phyloP scores from a whole-genome alignment of 35 echinoderm and acorn worm genomes.

The Holothuria glaberrima region DNA sequence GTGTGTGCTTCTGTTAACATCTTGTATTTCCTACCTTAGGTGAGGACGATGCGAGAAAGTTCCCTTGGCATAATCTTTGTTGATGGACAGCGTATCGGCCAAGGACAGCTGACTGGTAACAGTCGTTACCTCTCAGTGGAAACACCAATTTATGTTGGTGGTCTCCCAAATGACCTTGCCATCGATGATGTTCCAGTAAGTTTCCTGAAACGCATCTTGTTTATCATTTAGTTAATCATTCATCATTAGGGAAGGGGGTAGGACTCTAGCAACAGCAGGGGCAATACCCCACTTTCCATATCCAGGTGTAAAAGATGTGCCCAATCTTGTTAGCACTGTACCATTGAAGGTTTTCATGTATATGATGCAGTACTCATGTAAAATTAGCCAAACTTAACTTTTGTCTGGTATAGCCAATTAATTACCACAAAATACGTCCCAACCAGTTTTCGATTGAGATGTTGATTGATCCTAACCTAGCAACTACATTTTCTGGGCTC shows the following conservation, averaged over 20 bases:
- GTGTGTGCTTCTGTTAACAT: background rate
- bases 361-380: too few species aligned
- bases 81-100: conserved; percentile 53
- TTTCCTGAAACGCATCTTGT: background rate
- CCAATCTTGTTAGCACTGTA: background rate
- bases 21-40: conserved; percentile 10
- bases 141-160: conserved; percentile 69
- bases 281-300: too few species aligned
- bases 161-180: background rate
- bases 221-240: too few species aligned
- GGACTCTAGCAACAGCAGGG: too few species aligned
- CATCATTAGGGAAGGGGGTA: too few species aligned
- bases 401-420: too few species aligned
- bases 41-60: conserved; percentile 37
- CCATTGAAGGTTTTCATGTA: too few species aligned
- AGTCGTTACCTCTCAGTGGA: conserved; percentile 49
- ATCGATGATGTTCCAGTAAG: conserved; percentile 52
- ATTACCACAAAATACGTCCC: too few species aligned
- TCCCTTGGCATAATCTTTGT: conserved; percentile 50
- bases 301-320: background rate
- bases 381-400: too few species aligned
- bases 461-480: too few species aligned
- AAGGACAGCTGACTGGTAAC: conserved; percentile 7
- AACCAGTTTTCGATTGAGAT: too few species aligned
- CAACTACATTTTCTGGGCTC: too few species aligned